Base-by-base conservation (phyloP, 2,113 vertebrate genomes). In the Pterocles burchelli region DNA sequence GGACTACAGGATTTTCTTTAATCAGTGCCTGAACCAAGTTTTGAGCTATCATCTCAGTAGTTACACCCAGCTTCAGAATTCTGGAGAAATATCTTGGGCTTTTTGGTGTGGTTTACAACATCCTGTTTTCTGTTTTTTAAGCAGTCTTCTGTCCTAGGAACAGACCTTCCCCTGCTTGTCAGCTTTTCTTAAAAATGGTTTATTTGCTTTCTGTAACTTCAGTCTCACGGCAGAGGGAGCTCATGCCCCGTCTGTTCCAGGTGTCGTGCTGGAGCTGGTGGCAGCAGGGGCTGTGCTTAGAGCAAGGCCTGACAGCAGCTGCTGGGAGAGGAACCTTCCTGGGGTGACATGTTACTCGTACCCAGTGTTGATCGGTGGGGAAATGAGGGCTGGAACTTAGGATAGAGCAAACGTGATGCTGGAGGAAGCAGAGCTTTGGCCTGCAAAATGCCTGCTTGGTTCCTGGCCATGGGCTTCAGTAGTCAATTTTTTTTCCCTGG, bases 221-320 rank as follows among this genome's bases (percentile, higher is more conserved):
- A 0, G 15, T 10, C 38, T 62, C 31, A 11, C 95, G 28, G 92
- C 9, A 97, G 95, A 96, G 93, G 93, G 95, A 95, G 95, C 95
- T 63, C 88, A 7, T 48, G 76, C 14, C 45, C 72, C 1, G 17
- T 18, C 19, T 33, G 33, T 38, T 43, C 13, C 38, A 11, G 11
- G 38, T 5, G 3, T 31, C 1, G 51, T 1, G 38, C 54, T 17
- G 57, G 15, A 24, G 72, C 54, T 33, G 54, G 1, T 25, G 86
- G 46, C 29, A 74, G 9, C 14, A 0, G 33, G 41, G 38, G 65
- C 45, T 13, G 14, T 0, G 0, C 63, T 54, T 5, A 2, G 17
- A 63, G 63, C 16, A 0, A 5, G 49, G 20, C 43, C 38, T 5
- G 4, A 21, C 18, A 26, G 41, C 31, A 19, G 31, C 41, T 48